These are phyloP conservation scores for Phengaris arion DNA, from an alignment of 2,888 invertebrate species.

Conservation along the genomic window DNA sequence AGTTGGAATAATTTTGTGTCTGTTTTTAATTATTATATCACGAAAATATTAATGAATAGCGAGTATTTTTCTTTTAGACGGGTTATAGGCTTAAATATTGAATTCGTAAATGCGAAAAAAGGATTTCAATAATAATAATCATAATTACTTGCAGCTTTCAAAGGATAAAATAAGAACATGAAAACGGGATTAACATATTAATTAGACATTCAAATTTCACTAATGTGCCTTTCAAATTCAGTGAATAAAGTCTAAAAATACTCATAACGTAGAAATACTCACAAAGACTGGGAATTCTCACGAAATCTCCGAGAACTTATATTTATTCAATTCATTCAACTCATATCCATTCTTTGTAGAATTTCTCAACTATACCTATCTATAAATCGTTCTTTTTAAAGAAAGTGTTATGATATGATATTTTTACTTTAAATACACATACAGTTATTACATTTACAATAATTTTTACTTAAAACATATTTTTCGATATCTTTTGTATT, in stretches of 20 bases:
- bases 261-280: slow-evolving; percentile 7
- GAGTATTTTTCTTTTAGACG: too few species aligned
- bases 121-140: neutral
- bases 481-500: neutral
- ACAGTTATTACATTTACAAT: neutral
- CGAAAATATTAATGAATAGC: too few species aligned
- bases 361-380: neutral
- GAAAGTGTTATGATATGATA: neutral
- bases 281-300: neutral
- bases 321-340: slow-evolving; percentile 4
- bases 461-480: neutral
- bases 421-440: too few species aligned
- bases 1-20: neutral
- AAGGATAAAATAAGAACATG: neutral
- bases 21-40: too few species aligned
- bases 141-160: neutral
- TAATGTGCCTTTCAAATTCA: slow-evolving; percentile 4
- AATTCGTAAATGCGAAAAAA: neutral
- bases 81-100: neutral
- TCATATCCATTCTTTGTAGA: neutral
- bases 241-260: slow-evolving; percentile 10
- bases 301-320: slow-evolving; percentile 32
- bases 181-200: slow-evolving; percentile 13
- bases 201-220: slow-evolving; percentile 3
- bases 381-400: slow-evolving; percentile 3